Base-by-base conservation (phyloP, 2,888 invertebrate species). In the Cecidostiba fungosa region DNA sequence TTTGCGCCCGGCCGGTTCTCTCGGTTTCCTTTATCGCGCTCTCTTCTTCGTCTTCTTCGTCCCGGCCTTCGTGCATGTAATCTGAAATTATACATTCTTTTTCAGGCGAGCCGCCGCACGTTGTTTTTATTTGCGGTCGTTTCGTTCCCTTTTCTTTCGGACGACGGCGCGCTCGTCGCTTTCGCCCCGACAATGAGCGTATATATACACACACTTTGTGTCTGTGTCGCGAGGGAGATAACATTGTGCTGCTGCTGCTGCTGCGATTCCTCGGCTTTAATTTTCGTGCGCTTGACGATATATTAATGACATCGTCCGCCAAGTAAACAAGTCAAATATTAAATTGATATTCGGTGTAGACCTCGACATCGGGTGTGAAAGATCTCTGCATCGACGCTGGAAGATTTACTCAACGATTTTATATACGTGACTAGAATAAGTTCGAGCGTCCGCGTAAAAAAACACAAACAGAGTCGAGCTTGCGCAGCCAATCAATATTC, bases 11-110 rank as follows among this genome's bases (percentile, higher is more conserved):
- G 73, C 36, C 66, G 54, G 23, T 80, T 77, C 50, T 77, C 50
- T 77, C 84, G 69, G 47, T 70, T 82, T 66, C 59, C 66, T 73
- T 50, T 76, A 77, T 73, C 82, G 62, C 77, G 62, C 66, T 43
- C 47, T 47, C 69, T 62, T 32, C 32, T 72, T 76, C 43, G 32
- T 47, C 54, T 69, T 77, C 54, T 47, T 84, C 32, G 72, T 12
- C 26, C 66, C 66, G 66, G 66, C 74, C 43, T 62, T 29, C 54
- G 70, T 70, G 74, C 59, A 47, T 84, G 72, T 84, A 84, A 84
- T 78, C 84, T 78, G 73, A 66, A 84, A 78, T 84, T 78, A 77
- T 82, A 69, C 84, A 82, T 77, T 82, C 78, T 84, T 74, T 81
- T 80, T 82, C 80, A 62, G 62, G 26, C 36, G 16, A 47, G 29